Evolutionary conservation across 2,113 vertebrate species (phyloP).

Genomic region (Malaclemys terrapin): DNA sequence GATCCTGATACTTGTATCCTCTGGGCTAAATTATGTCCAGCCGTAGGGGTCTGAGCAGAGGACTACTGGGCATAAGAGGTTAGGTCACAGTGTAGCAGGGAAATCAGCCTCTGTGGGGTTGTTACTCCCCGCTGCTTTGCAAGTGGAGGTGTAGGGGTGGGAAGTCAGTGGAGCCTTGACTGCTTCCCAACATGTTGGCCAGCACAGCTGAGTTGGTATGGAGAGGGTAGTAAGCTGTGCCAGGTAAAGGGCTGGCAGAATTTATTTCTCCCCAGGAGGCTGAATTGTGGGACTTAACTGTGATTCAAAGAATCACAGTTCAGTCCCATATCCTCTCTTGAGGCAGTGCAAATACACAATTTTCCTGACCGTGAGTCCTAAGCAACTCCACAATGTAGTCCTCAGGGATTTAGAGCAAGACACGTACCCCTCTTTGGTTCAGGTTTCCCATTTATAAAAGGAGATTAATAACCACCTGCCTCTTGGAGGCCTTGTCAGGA

Average conservation of each 20-base stretch:
- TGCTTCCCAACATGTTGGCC: background rate
- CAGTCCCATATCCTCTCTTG: background rate
- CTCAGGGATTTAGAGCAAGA: background rate
- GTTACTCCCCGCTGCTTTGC: background rate
- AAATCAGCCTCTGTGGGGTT: background rate
- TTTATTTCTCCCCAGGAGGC: background rate
- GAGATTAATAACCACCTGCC: background rate
- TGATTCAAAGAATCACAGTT: background rate
- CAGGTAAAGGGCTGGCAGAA: background rate
- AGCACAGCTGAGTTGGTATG: background rate
- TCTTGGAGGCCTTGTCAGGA: background rate
- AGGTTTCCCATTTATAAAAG: background rate
- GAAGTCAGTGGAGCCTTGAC: background rate
- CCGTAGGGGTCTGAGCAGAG: background rate
- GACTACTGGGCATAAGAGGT: background rate
- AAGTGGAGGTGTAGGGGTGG: background rate
- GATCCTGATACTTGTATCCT: background rate
- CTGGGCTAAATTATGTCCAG: background rate
- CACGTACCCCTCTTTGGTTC: background rate
- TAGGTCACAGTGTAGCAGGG: background rate
- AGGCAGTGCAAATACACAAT: rapidly evolving
- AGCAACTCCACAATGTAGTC: rapidly evolving
- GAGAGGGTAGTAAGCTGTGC: background rate
- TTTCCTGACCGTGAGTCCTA: background rate
- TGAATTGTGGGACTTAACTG: background rate